These are phyloP conservation scores for Dendrolimus houi DNA, from an alignment of 2,888 invertebrate genomes.

Conservation along the genomic window DNA sequence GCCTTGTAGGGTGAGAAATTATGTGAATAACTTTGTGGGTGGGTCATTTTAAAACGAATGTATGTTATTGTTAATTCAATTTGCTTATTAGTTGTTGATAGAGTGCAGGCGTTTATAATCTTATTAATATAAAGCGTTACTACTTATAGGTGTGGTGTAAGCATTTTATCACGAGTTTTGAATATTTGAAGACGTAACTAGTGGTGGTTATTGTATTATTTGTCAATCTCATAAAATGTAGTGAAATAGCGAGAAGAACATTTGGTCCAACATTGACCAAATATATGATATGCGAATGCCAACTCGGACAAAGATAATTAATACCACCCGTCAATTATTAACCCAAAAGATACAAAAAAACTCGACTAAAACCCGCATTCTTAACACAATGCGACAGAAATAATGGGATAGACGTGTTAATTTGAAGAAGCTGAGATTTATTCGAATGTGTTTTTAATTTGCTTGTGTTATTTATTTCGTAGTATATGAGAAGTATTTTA, in stretches of 20 bases:
- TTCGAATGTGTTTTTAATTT: not conserved
- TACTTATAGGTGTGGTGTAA: too few relatives aligned
- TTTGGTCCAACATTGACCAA: constrained; percentile 19
- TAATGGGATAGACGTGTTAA: constrained; percentile 35
- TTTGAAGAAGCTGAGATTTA: constrained; percentile 18
- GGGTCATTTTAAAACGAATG: constrained; percentile 27
- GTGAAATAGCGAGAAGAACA: constrained; percentile 3
- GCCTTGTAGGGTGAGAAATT: constrained; percentile 17
- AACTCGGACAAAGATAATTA: constrained; percentile 24
- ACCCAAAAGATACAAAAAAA: constrained; percentile 29
- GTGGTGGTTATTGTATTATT: too few relatives aligned
- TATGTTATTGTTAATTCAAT: constrained; percentile 19
- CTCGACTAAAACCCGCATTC: constrained; percentile 16
- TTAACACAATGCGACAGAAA: constrained; percentile 25
- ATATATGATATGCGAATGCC: constrained; percentile 12
- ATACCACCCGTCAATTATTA: constrained; percentile 41
- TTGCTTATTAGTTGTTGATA: constrained; percentile 28
- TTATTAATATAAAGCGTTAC: constrained; percentile 1
- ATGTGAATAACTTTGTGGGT: constrained; percentile 36
- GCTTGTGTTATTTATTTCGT: not conserved
- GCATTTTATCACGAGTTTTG: too few relatives aligned
- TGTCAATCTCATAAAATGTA: too few relatives aligned
- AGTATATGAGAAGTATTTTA: too few relatives aligned
- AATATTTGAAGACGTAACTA: too few relatives aligned
- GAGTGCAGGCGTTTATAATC: constrained; percentile 13